Base-by-base conservation (phyloP, 2,113 vertebrate genomes). In the Nerophis ophidion region DNA sequence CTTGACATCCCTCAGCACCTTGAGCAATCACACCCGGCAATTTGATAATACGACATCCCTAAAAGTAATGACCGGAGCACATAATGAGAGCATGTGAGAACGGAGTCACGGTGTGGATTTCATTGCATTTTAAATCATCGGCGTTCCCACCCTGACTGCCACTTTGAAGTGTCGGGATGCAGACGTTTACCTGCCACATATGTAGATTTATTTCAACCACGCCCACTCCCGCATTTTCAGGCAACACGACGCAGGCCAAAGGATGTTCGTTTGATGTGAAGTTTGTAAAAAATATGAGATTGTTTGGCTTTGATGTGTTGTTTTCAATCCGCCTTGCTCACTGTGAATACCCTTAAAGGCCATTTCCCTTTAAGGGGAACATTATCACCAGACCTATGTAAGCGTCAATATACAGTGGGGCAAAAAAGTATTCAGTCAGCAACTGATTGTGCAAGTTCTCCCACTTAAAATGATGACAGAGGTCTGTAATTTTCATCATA, bases 111-210 rank as follows among this genome's bases (percentile, higher is more conserved):
- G 71, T 66, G 62, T 77, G n/a, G 52, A 70, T 81, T 79, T 80
- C 71, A 70, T 66, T 70, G 76, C 36, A 59, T 74, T 67, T 85
- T 82, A 87, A 85, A 87, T 85, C 79, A 79, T 58, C 14, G 26
- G 66, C 54, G 65, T 63, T 67, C 12, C 57, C 48, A 58, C 49
- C 34, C 53, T 63, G 65, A 68, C 64, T 48, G n/a, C 42, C 56
- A 56, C 79, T 88, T 88, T 89, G 84, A 89, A 89, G 73, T 88
- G 80, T 80, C 76, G 74, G 33, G 11, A 36, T 71, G 63, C 64
- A 74, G 71, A 72, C 75, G 60, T 77, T 79, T 79, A 71, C 59
- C 48, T 61, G 52, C 48, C 68, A 81, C 77, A 87, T 85, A 76
- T 76, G 82, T 83, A 78, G 75, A 77, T 81, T 75, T 75, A 55